phyloP scores from a whole-genome alignment of 2,113 vertebrate species.

The Actenoides hombroni region DNA sequence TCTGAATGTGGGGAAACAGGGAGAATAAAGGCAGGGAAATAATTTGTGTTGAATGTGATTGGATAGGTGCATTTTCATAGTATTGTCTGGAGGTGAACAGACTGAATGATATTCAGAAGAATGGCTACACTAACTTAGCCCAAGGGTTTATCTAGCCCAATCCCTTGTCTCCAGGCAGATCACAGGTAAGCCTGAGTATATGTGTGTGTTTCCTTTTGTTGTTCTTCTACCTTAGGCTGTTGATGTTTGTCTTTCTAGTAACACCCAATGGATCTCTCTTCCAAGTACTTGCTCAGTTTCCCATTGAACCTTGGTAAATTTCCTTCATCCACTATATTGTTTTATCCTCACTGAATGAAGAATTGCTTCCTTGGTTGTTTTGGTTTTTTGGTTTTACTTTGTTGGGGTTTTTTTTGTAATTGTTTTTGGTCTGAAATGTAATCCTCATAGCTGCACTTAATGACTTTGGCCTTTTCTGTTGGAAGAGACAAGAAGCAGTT shows the following conservation, averaged over 20 bases:
- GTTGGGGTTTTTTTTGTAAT: background rate
- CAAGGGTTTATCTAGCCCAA: background rate
- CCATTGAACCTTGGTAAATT: background rate
- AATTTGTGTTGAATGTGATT: background rate
- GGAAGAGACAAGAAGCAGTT: background rate
- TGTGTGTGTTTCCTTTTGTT: background rate
- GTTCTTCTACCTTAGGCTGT: background rate
- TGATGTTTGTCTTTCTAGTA: background rate
- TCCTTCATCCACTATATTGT: background rate
- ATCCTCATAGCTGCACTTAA: background rate
- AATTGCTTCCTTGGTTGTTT: background rate
- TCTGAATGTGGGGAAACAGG: background rate
- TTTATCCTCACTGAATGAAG: background rate
- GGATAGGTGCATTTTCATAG: background rate
- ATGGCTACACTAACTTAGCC: background rate
- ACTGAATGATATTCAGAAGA: background rate
- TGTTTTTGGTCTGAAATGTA: background rate
- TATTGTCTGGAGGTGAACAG: background rate
- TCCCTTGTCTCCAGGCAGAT: background rate
- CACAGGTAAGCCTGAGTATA: background rate
- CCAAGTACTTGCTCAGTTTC: background rate
- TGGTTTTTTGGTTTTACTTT: fast-evolving
- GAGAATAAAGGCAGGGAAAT: background rate
- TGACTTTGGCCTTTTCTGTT: background rate
- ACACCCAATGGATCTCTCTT: background rate